phyloP scores from a whole-genome alignment of 2,113 vertebrate genomes.

The Microcebus griseorufus region DNA sequence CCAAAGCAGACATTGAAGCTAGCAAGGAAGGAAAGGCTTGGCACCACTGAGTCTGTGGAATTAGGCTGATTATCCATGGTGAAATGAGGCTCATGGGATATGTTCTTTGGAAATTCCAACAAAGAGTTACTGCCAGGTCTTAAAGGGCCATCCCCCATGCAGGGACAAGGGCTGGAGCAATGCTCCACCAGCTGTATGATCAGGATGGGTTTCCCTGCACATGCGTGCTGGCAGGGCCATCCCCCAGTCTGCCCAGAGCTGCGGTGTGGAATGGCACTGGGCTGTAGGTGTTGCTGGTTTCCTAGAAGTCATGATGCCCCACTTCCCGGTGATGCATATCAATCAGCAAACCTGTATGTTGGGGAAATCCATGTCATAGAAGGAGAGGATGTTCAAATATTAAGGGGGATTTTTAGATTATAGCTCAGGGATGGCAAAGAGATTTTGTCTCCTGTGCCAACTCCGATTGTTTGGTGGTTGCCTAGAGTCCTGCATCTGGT shows the following conservation, averaged over 20 bases:
- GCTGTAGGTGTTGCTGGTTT: neutral
- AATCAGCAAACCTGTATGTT: neutral
- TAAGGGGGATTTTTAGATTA: neutral
- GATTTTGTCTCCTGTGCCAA: neutral
- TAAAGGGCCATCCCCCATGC: neutral
- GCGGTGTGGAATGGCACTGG: neutral
- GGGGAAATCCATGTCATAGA: neutral
- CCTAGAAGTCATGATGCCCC: neutral
- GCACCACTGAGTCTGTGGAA: slow-evolving; percentile 23
- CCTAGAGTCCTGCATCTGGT: neutral
- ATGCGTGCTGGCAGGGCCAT: neutral
- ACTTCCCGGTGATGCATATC: neutral
- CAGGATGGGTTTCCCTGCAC: neutral
- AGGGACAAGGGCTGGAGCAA: neutral
- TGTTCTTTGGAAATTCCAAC: slow-evolving; percentile 40
- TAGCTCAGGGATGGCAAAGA: neutral
- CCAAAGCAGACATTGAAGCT: slow-evolving; percentile 50
- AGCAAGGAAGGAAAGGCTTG: slow-evolving; percentile 40
- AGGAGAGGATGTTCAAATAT: neutral
- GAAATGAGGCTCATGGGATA: slow-evolving; percentile 55
- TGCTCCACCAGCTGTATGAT: neutral
- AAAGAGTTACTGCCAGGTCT: neutral
- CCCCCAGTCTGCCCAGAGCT: neutral
- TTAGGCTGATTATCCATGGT: slow-evolving; percentile 51
- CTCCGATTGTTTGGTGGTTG: neutral